Evolutionary conservation across 2,888 invertebrate species (phyloP).

Genomic region (Hylaea fasciaria): DNA sequence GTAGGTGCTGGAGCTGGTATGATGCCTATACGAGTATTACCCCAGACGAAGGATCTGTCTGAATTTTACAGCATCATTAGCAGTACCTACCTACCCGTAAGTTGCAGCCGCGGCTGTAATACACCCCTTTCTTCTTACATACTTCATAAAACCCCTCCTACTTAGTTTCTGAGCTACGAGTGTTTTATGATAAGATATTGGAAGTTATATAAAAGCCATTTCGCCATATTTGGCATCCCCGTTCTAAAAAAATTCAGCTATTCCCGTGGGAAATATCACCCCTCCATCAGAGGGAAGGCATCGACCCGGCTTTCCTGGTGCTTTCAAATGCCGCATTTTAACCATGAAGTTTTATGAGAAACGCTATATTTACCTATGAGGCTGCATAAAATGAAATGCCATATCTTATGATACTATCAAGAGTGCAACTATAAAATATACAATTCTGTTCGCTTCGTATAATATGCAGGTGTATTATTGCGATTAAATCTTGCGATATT

Average conservation of each 20-base stretch:
- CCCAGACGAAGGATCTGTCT: not conserved
- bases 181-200: constrained; percentile 25
- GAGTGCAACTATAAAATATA: too few species aligned
- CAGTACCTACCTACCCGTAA: too few species aligned
- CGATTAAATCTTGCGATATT: too few species aligned
- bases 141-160: not conserved
- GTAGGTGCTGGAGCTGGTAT: too few species aligned
- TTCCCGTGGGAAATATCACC: constrained; percentile 39
- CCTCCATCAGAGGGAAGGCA: constrained; percentile 18
- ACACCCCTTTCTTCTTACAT: not conserved
- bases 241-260: constrained; percentile 32
- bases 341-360: constrained; percentile 19
- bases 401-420: too few species aligned
- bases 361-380: not conserved
- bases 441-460: too few species aligned
- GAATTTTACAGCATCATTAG: too few species aligned
- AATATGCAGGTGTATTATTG: too few species aligned
- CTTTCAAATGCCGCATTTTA: constrained; percentile 23
- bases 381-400: not conserved
- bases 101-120: too few species aligned
- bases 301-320: constrained; percentile 26
- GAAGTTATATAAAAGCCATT: constrained; percentile 32
- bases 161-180: constrained; percentile 11
- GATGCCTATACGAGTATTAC: too few species aligned
- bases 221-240: constrained; percentile 26